Conservation (phyloP, 2,797 vertebrate genomes). For the Platyrinchus mystaceus region DNA sequence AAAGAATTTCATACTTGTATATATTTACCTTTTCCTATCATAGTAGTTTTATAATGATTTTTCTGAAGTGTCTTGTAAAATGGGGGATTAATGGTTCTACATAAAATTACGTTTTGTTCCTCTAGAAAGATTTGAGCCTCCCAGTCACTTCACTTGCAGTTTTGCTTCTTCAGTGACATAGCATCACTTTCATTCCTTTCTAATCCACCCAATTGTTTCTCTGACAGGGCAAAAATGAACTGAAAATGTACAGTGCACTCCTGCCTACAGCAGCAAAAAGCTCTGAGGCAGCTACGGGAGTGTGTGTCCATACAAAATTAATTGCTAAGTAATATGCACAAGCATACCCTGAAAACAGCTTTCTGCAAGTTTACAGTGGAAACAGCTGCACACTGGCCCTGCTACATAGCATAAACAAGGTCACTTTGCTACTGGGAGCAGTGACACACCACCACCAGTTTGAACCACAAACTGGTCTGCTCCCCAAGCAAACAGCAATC, state of each 20-base stretch:
- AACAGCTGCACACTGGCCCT: not conserved
- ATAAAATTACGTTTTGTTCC: not conserved
- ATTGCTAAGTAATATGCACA: constrained; percentile 7
- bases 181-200: not conserved
- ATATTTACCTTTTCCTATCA: not conserved
- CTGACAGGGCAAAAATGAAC: not conserved
- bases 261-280: not conserved
- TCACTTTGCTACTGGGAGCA: not conserved
- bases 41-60: not conserved
- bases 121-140: not conserved
- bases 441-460: not conserved
- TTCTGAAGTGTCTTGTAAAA: not conserved
- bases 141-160: not conserved
- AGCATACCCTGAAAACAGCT: constrained; percentile 7
- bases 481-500: not conserved
- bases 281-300: not conserved
- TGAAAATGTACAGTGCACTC: rapidly evolving
- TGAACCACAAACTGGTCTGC: not conserved
- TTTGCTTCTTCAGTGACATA: not conserved
- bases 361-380: constrained; percentile 8
- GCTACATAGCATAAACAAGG: not conserved
- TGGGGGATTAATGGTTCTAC: not conserved
- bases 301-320: not conserved
- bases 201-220: not conserved
- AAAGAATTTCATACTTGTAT: not conserved